Evolutionary conservation across 2,113 vertebrate species (phyloP).

Genomic region (Pica pica): DNA sequence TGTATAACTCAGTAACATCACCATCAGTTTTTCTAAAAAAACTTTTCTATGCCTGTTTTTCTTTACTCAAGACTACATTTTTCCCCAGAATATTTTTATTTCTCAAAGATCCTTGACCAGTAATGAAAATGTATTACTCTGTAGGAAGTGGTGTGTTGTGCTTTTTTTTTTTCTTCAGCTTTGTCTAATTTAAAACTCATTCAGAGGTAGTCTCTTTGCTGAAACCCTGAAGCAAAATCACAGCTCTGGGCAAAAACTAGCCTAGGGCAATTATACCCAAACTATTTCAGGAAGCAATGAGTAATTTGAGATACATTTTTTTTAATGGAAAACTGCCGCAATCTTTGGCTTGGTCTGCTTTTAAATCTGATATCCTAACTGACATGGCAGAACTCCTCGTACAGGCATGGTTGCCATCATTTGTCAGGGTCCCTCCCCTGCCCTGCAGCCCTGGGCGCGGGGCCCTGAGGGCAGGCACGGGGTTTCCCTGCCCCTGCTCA

Average conservation of each 20-base stretch:
- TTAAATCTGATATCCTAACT: background rate
- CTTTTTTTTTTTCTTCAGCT: background rate
- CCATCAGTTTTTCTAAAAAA: background rate
- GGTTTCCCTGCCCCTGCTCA: too few relatives aligned
- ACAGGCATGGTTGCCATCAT: background rate
- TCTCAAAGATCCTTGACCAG: background rate
- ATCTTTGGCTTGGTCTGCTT: background rate
- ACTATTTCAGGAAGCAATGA: background rate
- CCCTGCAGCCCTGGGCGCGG: too few relatives aligned
- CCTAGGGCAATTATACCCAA: background rate
- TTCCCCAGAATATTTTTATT: background rate
- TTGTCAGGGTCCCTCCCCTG: too few relatives aligned
- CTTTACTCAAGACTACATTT: background rate
- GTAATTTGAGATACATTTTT: background rate
- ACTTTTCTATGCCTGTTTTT: background rate
- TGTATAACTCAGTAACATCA: background rate
- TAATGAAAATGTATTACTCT: background rate
- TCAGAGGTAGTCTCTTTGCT: background rate
- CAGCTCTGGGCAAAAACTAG: background rate
- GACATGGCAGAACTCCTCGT: background rate
- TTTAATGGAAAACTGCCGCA: conserved; percentile 2
- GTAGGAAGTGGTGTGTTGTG: background rate
- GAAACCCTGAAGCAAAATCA: background rate
- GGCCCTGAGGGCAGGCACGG: too few relatives aligned
- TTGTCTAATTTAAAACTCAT: background rate